These are phyloP conservation scores for Oriolus oriolus DNA, from an alignment of 2,113 vertebrate species.

Conservation along the genomic window DNA sequence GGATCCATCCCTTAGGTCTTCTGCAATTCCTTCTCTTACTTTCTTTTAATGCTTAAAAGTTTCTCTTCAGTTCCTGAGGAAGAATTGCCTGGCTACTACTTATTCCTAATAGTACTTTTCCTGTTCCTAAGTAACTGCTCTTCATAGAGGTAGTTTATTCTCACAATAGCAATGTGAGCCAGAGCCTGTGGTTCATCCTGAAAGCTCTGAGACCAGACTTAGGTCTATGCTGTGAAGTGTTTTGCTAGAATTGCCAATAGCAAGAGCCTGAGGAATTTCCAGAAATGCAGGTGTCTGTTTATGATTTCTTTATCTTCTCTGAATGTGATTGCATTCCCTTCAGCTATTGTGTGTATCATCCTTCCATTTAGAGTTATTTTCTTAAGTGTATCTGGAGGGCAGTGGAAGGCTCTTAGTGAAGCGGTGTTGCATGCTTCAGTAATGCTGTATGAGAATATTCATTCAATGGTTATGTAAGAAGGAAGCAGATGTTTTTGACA, in stretches of 20 bases:
- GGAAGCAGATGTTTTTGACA: conserved; percentile 21
- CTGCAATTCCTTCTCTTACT: neutral
- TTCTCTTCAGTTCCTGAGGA: neutral
- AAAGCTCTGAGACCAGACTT: neutral
- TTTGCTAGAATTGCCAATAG: neutral
- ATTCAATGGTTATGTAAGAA: conserved; percentile 40
- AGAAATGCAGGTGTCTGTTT: conserved; percentile 38
- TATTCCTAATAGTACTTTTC: neutral
- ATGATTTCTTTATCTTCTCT: conserved; percentile 32
- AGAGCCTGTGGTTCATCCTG: neutral
- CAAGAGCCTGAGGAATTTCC: conserved; percentile 7
- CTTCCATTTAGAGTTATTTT: conserved; percentile 42
- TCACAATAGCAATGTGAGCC: neutral
- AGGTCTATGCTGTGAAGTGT: neutral
- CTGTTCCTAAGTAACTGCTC: neutral
- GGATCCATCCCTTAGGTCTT: neutral
- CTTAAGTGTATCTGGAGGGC: conserved; percentile 51
- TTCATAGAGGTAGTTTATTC: neutral
- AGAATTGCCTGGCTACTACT: neutral
- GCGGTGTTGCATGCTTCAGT: conserved; percentile 13
- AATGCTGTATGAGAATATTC: conserved; percentile 31
- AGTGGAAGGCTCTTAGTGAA: conserved; percentile 35
- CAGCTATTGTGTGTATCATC: conserved; percentile 24
- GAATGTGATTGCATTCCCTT: conserved; percentile 26
- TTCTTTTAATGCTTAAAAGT: neutral